Percentiles rank a stretch among this genome's conserved stretches.
Conservation (phyloP, 2,888 invertebrate genomes). For the Dicycla oo region DNA sequence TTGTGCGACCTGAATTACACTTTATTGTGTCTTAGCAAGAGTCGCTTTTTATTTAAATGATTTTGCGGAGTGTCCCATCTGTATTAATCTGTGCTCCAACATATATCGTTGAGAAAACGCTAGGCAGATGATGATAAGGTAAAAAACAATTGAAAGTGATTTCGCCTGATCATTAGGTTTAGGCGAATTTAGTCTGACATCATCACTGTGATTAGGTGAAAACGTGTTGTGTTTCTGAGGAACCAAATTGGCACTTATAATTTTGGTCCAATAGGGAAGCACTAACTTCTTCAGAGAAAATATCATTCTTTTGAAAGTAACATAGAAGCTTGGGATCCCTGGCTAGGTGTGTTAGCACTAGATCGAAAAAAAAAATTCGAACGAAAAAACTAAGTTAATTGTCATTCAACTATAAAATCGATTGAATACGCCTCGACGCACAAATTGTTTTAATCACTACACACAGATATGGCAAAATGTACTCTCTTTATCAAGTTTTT, state of each 20-base stretch:
- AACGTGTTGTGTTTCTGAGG: no score
- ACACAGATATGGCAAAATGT: not conserved
- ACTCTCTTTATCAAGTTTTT: slow-evolving; percentile 5
- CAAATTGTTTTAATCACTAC: slow-evolving; percentile 35
- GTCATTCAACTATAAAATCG: slow-evolving; percentile 30
- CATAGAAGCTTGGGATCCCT: not conserved
- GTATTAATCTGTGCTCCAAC: no score
- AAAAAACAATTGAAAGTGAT: not conserved
- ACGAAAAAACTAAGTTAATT: not conserved
- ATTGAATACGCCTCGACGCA: slow-evolving; percentile 21
- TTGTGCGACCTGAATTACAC: no score
- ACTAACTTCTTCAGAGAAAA: not conserved
- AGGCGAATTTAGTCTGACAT: not conserved
- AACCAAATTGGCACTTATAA: no score
- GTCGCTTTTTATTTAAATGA: no score
- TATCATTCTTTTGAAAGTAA: not conserved
- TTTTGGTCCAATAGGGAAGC: not conserved
- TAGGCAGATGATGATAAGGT: not conserved
- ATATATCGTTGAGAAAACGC: not conserved
- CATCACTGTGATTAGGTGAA: not conserved
- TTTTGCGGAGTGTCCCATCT: no score
- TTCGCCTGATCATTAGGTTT: not conserved
- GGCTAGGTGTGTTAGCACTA: not conserved
- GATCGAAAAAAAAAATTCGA: not conserved
- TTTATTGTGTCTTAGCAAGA: no score